Evolutionary conservation across 1,140 invertebrate genomes (phyloP), one percentile per base, ranked within the genome.

Genomic region (Coboldia fuscipes): DNA sequence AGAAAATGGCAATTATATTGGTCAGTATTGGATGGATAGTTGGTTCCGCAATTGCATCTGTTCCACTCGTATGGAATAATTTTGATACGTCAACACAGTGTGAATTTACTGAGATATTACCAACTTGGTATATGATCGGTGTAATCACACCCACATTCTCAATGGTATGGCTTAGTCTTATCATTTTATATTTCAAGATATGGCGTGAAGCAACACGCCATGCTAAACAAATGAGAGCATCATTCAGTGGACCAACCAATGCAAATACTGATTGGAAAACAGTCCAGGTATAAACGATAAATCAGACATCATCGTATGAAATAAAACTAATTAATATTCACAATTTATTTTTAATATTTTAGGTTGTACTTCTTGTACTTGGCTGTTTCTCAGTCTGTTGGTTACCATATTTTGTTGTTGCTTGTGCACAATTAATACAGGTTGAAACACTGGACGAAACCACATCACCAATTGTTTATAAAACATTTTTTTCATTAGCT

Each of bases 301-400:
- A 8, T n/a, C n/a, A n/a, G n/a, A n/a, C n/a, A n/a, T n/a, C n/a
- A n/a, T 33, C 19, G 21, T 33, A 27, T 37, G 31, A 18, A 26
- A 33, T 27, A 21, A 22, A 24, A 17, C 10, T 16, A 34, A 34
- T 12, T 6, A 13, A 30, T 24, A 37, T 37, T 34, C 13, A 12
- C 23, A 21, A 10, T 31, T 23, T 24, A 17, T 16, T 29, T 15
- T 37, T 35, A 46, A 36, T 30, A 35, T 63, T 63, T 13, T 62
- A 75, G 73, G 70, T 78, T 14, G 72, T 78, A 30, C 48, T 78
- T 6, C 57, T 75, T 24, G 72, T 78, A 8, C 56, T 79, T 39
- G 74, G 74, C 9, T 74, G 71, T 33, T 81, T 79, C 41, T 71
- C 74, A 0, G 51, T 78, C 20, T 77, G 72, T 45, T 79, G 75